Evolutionary conservation across 2,113 vertebrate species (phyloP).

Genomic region (Dipodomys stephensi): DNA sequence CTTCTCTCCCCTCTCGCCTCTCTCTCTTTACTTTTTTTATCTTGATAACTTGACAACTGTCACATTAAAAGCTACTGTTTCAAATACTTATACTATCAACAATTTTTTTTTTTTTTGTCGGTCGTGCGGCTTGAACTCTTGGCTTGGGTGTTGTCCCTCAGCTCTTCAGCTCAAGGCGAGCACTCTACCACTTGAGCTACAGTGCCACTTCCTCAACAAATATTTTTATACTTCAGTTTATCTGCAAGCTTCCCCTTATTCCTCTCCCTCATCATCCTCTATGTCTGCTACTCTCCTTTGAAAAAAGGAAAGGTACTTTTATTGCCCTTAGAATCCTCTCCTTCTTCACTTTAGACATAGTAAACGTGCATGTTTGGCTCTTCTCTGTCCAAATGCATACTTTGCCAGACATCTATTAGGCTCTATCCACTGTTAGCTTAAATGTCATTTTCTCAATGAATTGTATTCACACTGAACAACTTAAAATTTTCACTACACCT

Average conservation of each 20-base stretch:
- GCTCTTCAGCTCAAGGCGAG: no score
- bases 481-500: not conserved
- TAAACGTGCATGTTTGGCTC: not conserved
- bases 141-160: no score
- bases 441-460: not conserved
- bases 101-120: not conserved
- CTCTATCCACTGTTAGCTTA: not conserved
- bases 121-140: no score
- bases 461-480: not conserved
- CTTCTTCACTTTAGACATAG: not conserved
- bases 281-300: not conserved
- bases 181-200: no score
- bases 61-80: not conserved
- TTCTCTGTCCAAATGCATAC: not conserved
- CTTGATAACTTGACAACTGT: not conserved
- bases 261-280: not conserved
- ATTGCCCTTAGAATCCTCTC: fast-evolving
- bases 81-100: not conserved
- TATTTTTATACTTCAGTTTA: not conserved
- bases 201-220: no score
- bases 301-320: not conserved
- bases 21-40: no score
- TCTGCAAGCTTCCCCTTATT: not conserved
- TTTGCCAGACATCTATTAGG: not conserved
- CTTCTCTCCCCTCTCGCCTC: not conserved